Evolutionary conservation across 2,113 vertebrate species (phyloP), one percentile per base, ranked within the genome.

Genomic region (Nanger granti): DNA sequence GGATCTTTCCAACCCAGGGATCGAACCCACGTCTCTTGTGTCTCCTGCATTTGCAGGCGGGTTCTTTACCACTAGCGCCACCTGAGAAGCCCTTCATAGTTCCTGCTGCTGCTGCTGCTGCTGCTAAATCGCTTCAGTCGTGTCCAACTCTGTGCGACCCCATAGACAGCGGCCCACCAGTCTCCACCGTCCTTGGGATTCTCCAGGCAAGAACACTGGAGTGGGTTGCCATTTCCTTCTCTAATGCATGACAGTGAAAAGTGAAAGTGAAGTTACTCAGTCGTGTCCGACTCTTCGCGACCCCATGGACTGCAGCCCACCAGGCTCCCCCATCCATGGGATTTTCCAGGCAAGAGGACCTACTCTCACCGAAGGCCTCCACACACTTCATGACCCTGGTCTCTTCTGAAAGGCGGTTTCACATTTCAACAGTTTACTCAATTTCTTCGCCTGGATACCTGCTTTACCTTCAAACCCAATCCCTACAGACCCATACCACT

Each of bases 381-480:
- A 3, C 55, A 93, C 57, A 52, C 55, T 55, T 1, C 14, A 82
- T 82, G 28, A 54, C 14, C 52, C 83, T 93, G n/a, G 60, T 15
- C 13, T 87, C 54, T 91, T 87, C 69, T 93, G 52, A 95, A 90
- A 93, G 59, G 41, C 59, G 69, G 37, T 54, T 87, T 83, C 84
- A 91, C 26, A 44, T 95, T 86, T 34, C 60, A 62, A 60, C 4
- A 60, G 14, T 64, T 24, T 15, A 57, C 47, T 89, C 37, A 11
- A 20, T 87, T 80, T 91, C 73, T 86, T 18, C 13, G 7, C 5
- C 28, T 89, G 41, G 44, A 22, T 41, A 80, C 22, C 54, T 93
- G 37, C 12, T 69, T 1, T 87, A 31, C 20, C 60, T 83, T 87
- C 87, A 82, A 91, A 62, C 24, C 20, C 49, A 66, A n/a, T 28